A percentile compares a stretch with the other conserved stretches of the same genome.
These are phyloP conservation scores for Troilus luridus DNA, from an alignment of 2,888 invertebrate species.

Conservation along the genomic window DNA sequence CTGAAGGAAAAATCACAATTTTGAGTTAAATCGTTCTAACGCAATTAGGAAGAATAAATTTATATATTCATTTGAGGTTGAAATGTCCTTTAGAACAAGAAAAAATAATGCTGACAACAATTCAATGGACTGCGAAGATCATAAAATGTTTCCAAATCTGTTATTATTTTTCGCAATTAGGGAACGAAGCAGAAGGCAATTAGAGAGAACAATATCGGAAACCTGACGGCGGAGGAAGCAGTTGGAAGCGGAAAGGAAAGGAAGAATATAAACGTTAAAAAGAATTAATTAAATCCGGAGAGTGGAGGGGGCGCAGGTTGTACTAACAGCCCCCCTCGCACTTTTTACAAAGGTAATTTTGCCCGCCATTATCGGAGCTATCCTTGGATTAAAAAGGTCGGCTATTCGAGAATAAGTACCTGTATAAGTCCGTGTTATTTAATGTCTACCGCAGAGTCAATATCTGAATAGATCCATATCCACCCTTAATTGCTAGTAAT, in stretches of 20 bases:
- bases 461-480: no score
- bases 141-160: neutral
- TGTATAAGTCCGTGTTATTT: neutral
- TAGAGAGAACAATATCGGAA: conserved; percentile 17
- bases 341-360: conserved; percentile 54
- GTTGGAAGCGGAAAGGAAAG: neutral
- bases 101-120: neutral
- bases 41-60: no score
- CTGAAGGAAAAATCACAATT: no score
- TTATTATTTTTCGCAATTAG: neutral
- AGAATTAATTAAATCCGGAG: conserved; percentile 43
- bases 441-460: no score
- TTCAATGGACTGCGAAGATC: neutral
- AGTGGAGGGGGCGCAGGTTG: conserved; percentile 43
- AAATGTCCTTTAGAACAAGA: no score
- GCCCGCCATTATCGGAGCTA: conserved; percentile 3
- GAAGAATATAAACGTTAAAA: conserved; percentile 47
- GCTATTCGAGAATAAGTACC: conserved; percentile 1
- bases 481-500: no score
- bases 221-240: conserved; percentile 10
- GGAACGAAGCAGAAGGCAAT: neutral
- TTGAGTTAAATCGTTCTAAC: no score
- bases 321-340: conserved; percentile 1
- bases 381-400: conserved; percentile 43
- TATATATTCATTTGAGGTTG: no score